These are phyloP conservation scores for Manis crassicaudata DNA, from an alignment of 2,797 vertebrate species.

Conservation along the genomic window DNA sequence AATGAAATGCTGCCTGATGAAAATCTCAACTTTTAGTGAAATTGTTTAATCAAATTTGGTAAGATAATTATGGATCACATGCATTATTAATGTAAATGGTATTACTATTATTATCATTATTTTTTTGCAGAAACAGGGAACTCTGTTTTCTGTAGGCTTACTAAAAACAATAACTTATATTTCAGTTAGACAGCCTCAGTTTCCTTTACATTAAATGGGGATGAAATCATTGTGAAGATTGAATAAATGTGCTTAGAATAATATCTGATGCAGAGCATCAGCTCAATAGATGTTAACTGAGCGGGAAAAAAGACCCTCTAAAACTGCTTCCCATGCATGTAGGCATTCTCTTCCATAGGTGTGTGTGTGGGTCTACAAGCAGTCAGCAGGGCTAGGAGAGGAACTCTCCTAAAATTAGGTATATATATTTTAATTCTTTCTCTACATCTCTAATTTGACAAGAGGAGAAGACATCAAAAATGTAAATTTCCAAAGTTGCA, in stretches of 20 bases:
- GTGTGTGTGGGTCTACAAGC: not conserved
- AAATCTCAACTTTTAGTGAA: not conserved
- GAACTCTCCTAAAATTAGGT: not conserved
- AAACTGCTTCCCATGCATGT: accelerated
- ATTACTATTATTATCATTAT: not conserved
- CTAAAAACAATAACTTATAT: slow-evolving; percentile 14
- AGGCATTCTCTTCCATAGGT: accelerated
- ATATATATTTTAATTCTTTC: not conserved
- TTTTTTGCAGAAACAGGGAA: not conserved
- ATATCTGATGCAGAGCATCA: not conserved
- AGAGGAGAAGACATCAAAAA: not conserved
- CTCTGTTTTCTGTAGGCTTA: not conserved
- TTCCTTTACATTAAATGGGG: not conserved
- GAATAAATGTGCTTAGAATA: not conserved
- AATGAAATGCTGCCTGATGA: not conserved
- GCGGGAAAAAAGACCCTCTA: not conserved
- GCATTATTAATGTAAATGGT: not conserved
- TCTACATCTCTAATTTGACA: not conserved
- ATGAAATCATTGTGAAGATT: not conserved
- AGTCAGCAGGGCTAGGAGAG: not conserved
- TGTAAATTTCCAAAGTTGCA: slow-evolving; percentile 9
- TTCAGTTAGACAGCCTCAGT: not conserved
- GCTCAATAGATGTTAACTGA: not conserved
- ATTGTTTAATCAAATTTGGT: not conserved
- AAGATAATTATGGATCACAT: not conserved